These are phyloP conservation scores for Trichogramma evanescens DNA, from an alignment of 2,888 invertebrate species.

Conservation along the genomic window DNA sequence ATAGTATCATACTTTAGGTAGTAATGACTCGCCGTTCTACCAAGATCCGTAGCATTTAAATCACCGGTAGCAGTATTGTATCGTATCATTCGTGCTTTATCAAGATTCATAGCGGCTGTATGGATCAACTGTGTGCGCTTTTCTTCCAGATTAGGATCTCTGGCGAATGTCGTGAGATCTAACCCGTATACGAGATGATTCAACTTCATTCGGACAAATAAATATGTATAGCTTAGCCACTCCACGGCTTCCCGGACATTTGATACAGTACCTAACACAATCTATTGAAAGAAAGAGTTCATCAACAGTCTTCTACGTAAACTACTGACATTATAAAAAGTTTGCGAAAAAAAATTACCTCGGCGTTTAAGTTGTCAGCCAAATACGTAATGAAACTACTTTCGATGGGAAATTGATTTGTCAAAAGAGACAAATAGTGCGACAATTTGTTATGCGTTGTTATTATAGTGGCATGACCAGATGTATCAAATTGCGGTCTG, in stretches of 20 bases:
- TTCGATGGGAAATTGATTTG: conserved; percentile 96
- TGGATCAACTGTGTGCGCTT: conserved; percentile 73
- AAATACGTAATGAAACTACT: conserved; percentile 89
- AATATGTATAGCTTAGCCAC: conserved; percentile 96
- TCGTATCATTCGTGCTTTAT: conserved; percentile 90
- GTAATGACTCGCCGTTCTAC: conserved; percentile 93
- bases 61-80: conserved; percentile 80
- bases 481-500: conserved; percentile 92
- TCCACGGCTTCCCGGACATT: conserved; percentile 93
- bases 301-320: conserved; percentile 1
- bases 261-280: conserved; percentile 87
- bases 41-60: conserved; percentile 77
- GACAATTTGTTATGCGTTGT: conserved; percentile 86
- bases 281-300: conserved; percentile 16
- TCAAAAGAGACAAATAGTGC: conserved; percentile 87
- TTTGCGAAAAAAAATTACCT: conserved; percentile 53
- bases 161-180: conserved; percentile 57
- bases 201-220: conserved; percentile 86
- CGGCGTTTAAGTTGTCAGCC: conserved; percentile 96
- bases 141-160: conserved; percentile 72
- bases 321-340: not conserved
- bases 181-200: conserved; percentile 78
- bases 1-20: conserved; percentile 96
- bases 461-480: conserved; percentile 92
- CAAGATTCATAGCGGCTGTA: conserved; percentile 74